Evolutionary conservation across 2,797 vertebrate genomes (phyloP).

Genomic region (Neoniphon sammara): DNA sequence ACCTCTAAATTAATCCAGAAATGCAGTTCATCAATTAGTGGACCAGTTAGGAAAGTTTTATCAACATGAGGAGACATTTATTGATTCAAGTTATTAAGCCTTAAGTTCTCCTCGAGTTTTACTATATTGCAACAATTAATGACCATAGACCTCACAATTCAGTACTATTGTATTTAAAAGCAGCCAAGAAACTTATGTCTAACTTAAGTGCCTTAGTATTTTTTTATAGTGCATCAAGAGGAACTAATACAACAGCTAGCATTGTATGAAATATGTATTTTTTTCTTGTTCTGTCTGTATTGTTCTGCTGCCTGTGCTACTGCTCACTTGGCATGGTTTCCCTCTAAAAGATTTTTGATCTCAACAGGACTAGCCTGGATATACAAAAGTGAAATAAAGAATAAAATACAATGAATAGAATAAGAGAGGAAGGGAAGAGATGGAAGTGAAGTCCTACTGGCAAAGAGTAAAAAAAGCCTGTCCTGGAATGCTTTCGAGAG

Average conservation of each 20-base stretch:
- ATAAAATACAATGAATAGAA: not conserved
- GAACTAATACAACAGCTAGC: no score
- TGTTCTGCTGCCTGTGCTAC: not conserved
- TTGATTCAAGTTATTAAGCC: slow-evolving; percentile 2
- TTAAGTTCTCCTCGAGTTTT: not conserved
- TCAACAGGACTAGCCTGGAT: no score
- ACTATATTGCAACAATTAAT: not conserved
- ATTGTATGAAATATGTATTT: not conserved
- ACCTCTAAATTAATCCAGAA: no score
- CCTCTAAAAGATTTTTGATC: no score
- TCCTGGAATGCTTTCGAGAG: not conserved
- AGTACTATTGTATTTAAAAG: not conserved
- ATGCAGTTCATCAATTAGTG: no score
- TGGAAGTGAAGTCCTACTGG: not conserved
- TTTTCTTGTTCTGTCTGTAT: not conserved
- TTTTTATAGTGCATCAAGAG: not conserved
- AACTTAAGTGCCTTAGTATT: not conserved
- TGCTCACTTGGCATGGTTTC: not conserved
- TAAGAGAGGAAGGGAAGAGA: not conserved
- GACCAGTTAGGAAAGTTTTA: no score
- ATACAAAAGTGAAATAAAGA: not conserved
- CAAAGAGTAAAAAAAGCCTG: not conserved
- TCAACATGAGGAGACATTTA: no score
- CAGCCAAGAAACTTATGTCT: not conserved
- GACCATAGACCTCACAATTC: slow-evolving; percentile 14